phyloP scores from a whole-genome alignment of 2,113 vertebrate genomes.

The Gallinago paraguaiae region DNA sequence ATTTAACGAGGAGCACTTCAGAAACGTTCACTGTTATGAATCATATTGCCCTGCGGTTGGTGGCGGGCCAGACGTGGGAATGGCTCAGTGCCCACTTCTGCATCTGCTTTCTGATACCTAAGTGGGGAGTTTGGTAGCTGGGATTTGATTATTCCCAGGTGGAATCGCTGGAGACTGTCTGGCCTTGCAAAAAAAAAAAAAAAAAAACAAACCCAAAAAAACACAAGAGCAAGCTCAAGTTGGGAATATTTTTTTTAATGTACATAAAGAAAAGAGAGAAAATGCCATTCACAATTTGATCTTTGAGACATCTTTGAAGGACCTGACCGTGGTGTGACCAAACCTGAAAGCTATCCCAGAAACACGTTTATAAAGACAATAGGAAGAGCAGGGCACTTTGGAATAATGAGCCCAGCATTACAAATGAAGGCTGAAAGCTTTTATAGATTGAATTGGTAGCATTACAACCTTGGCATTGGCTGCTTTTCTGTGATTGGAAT shows the following conservation, averaged over 20 bases:
- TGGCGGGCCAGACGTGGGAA: slow-evolving; percentile 9
- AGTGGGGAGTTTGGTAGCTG: background rate
- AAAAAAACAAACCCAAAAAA: too few species aligned
- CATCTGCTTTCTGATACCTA: background rate
- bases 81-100: background rate
- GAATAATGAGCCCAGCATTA: background rate
- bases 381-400: background rate
- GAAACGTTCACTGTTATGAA: slow-evolving; percentile 6
- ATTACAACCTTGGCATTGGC: background rate
- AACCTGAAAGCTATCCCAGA: background rate
- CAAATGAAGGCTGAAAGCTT: slow-evolving; percentile 16
- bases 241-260: background rate
- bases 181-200: background rate
- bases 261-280: background rate
- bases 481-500: background rate
- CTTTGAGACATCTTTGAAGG: background rate
- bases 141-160: background rate
- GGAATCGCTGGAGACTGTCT: background rate
- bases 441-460: background rate
- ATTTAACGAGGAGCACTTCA: slow-evolving; percentile 53
- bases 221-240: background rate
- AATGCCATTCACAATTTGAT: background rate
- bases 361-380: background rate
- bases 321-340: background rate
- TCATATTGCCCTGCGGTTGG: background rate